phyloP scores from a whole-genome alignment of 2,113 vertebrate genomes.

The Phocoena sinus region DNA sequence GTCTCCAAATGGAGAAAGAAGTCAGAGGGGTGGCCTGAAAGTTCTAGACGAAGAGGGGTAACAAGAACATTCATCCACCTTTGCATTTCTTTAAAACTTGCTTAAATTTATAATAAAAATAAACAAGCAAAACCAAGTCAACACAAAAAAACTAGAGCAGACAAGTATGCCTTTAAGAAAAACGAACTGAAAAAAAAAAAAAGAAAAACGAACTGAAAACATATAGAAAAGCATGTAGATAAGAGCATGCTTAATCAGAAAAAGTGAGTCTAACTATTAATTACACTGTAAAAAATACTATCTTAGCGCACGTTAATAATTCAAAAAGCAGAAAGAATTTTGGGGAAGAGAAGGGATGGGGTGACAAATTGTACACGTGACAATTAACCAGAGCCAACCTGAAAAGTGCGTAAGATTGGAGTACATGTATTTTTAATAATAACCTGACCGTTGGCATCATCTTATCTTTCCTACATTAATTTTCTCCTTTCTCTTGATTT shows the following conservation, averaged over 20 bases:
- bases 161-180: not conserved
- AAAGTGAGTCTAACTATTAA: not conserved
- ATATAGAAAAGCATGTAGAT: not conserved
- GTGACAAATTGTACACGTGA: not conserved
- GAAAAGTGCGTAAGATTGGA: not conserved
- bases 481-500: not conserved
- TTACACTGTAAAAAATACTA: not conserved
- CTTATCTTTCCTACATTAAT: not conserved
- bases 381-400: not conserved
- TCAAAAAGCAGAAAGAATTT: not conserved
- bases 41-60: not conserved
- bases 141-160: not conserved
- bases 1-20: not conserved
- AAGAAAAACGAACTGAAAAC: not conserved
- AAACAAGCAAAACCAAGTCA: not conserved
- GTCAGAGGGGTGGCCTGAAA: not conserved
- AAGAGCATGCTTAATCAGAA: not conserved
- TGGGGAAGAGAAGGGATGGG: not conserved
- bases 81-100: not conserved
- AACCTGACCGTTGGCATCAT: not conserved
- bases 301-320: not conserved
- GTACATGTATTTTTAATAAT: not conserved
- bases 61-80: not conserved
- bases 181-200: not conserved
- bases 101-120: not conserved